Percentiles rank a stretch among this genome's conserved stretches.
Conservation (phyloP, 2,888 invertebrate genomes). For the Oligia latruncula region DNA sequence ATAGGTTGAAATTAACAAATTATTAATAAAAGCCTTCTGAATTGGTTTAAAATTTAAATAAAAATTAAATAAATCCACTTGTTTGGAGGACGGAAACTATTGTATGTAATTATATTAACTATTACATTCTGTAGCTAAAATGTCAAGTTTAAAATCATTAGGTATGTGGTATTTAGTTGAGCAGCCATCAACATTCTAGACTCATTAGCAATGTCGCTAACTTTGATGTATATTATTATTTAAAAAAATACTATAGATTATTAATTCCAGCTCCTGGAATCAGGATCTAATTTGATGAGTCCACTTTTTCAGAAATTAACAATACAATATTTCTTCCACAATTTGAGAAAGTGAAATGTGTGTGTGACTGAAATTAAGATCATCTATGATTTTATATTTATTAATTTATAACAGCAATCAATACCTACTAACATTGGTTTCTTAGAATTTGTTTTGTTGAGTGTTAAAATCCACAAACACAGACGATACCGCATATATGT, state of each 20-base stretch:
- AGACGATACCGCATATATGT: not conserved
- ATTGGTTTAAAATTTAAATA: not conserved
- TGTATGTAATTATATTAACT: not conserved
- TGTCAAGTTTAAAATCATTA: slow-evolving; percentile 1
- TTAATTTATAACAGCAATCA: not conserved
- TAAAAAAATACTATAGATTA: not conserved
- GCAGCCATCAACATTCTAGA: not conserved
- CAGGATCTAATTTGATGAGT: not conserved
- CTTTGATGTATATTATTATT: slow-evolving; percentile 6
- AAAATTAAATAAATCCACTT: not conserved
- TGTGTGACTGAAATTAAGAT: not conserved
- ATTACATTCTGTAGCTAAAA: slow-evolving; percentile 18
- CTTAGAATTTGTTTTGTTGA: not conserved
- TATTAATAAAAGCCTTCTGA: too few relatives aligned
- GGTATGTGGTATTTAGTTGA: not conserved
- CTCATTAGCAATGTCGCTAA: slow-evolving; percentile 1
- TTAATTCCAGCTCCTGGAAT: slow-evolving; percentile 9
- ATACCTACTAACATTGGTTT: not conserved
- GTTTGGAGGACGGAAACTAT: not conserved
- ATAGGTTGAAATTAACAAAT: not conserved
- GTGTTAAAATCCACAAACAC: not conserved
- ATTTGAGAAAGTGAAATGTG: too few relatives aligned
- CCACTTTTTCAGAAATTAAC: not conserved
- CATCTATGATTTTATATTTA: not conserved
- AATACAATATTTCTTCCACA: too few relatives aligned